These are phyloP conservation scores for Todus mexicanus DNA, from an alignment of 2,797 vertebrate species.

Conservation along the genomic window DNA sequence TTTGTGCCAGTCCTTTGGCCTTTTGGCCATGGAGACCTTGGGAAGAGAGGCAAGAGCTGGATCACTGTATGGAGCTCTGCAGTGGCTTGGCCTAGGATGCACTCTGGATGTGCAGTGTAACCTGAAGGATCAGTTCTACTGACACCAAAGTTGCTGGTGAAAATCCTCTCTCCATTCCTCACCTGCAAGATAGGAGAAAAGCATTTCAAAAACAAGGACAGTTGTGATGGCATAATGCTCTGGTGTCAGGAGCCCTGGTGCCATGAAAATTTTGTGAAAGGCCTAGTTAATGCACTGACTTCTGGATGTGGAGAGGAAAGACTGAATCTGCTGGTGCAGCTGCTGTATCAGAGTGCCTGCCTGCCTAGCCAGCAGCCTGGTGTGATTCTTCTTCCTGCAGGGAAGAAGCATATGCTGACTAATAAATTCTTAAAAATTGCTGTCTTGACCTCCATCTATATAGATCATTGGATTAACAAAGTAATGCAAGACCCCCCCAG, in stretches of 20 bases:
- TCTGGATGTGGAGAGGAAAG: not conserved
- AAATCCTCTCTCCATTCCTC: not conserved
- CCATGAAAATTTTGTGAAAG: not conserved
- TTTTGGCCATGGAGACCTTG: not conserved
- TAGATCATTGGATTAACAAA: not conserved
- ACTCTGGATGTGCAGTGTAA: not conserved
- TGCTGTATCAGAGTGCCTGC: not conserved
- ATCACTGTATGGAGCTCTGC: not conserved
- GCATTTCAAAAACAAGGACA: not conserved
- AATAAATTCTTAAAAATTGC: not conserved
- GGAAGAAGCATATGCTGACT: not conserved
- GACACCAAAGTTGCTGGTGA: not conserved
- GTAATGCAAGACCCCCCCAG: not conserved
- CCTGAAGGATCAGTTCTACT: not conserved
- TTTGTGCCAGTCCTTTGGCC: not conserved
- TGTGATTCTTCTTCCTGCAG: not conserved
- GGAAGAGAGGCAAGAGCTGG: not conserved
- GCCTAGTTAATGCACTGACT: not conserved
- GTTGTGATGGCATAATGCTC: not conserved
- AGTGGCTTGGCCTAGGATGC: not conserved
- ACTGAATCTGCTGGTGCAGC: not conserved
- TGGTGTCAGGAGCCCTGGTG: not conserved
- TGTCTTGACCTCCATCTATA: not conserved
- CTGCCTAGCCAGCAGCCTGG: not conserved
- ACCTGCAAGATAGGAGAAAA: not conserved